Evolutionary conservation across 2,113 vertebrate species (phyloP), one percentile per base, ranked within the genome.

Genomic region (Varanus komodoensis): DNA sequence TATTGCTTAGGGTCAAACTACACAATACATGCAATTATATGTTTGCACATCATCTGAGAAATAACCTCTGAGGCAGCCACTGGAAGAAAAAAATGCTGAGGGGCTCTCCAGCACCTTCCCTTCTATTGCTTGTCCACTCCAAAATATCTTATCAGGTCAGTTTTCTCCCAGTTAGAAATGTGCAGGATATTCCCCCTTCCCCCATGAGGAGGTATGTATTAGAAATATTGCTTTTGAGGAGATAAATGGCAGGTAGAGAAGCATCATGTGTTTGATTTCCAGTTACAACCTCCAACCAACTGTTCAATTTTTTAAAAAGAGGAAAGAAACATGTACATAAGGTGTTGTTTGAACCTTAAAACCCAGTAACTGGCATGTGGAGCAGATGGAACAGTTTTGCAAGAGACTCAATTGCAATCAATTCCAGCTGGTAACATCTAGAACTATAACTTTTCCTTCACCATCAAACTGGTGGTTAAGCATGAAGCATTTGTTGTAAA

Each of bases 11-110:
- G 54, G 78, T 67, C 8, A 71, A 32, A 87, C 86, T 92, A 50
- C 34, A 23, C 48, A 3, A 44, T 91, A 87, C 57, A 75, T 78
- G 54, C 27, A 57, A 27, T 29, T 90, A 84, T 88, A 88, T 11
- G 14, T 68, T 68, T 68, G 38, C 38, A 44, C 38, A 23, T 69
- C 67, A 69, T 27, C 67, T 69, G 7, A 27, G 25, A 69, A 69
- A 8, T 8, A 69, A 6, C 25, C 25, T 69, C 67, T 27, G 25
- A 69, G 4, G 67, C 67, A 8, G 86, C 27, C 29, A 7, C 44
- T 84, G 23, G 74, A 4, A 88, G 86, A 82, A 84, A 12, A 32
- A 93, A 38, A 90, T 44, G 12, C 1, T 48, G 12, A 34, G 9
- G 84, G 83, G 48, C 81, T 34, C 21, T 8, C 78, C 32, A 80